Conservation (phyloP, 1,140 invertebrate genomes). For the Wasmannia auropunctata region DNA sequence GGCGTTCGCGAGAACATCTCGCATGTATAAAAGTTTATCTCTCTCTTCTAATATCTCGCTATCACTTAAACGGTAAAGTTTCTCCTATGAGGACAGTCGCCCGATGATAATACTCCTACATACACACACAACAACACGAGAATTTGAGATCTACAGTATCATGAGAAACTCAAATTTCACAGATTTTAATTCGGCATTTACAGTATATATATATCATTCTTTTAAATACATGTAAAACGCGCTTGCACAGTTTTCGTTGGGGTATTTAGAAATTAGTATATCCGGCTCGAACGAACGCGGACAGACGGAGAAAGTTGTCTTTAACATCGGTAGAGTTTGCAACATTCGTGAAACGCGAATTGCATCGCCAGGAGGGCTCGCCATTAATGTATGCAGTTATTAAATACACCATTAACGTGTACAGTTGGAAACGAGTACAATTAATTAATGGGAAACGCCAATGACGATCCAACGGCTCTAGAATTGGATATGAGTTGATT, state of each 20-base stretch:
- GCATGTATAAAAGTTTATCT: constrained; percentile 59
- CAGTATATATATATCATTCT: background rate
- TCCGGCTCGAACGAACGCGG: background rate
- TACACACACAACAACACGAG: background rate
- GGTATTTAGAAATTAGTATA: background rate
- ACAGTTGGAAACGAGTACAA: background rate
- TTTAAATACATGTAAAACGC: background rate
- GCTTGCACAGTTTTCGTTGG: background rate
- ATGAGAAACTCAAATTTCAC: background rate
- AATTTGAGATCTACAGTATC: background rate
- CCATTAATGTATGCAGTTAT: background rate
- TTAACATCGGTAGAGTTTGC: background rate
- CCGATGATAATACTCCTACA: constrained; percentile 7
- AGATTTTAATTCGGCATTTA: background rate
- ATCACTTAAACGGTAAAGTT: constrained; percentile 20
- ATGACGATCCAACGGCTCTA: background rate
- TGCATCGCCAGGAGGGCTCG: background rate
- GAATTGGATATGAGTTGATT: constrained; percentile 23
- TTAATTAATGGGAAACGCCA: constrained; percentile 1
- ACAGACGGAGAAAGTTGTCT: background rate
- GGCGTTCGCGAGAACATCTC: constrained; percentile 47
- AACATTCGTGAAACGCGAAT: background rate
- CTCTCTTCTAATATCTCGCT: constrained; percentile 24
- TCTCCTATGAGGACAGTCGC: background rate
- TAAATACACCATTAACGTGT: background rate